A percentile compares a stretch with the other conserved stretches of the same genome.
Evolutionary conservation across 2,113 vertebrate species (phyloP).

Genomic region (Clarias magur): DNA sequence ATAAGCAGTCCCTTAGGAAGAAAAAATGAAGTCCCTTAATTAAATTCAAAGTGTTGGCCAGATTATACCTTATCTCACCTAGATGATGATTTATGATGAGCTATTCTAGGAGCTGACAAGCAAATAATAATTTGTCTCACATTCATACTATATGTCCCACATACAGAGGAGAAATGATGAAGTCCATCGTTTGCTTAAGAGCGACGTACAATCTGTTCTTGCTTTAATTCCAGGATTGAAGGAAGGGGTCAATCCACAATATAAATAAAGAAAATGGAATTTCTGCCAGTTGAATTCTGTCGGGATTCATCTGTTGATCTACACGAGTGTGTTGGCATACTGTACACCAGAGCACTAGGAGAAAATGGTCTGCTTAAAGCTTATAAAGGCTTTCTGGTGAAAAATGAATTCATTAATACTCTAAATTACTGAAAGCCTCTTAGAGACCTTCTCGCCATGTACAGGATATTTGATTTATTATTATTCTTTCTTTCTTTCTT

Average conservation of each 20-base stretch:
- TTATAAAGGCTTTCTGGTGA: neutral
- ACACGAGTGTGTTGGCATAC: constrained; percentile 8
- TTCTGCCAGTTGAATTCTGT: constrained; percentile 9
- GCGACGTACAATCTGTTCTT: neutral
- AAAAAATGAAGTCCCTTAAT: neutral
- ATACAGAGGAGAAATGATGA: neutral
- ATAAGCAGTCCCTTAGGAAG: neutral
- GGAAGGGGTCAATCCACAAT: constrained; percentile 5
- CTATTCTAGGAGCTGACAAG: neutral
- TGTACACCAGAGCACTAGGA: constrained; percentile 8
- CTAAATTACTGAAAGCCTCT: constrained; percentile 25
- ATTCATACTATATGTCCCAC: constrained; percentile 8
- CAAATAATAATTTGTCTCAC: constrained; percentile 21
- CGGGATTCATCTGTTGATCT: constrained; percentile 12
- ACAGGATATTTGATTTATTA: constrained; percentile 21
- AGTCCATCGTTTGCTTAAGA: neutral
- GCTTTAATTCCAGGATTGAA: constrained; percentile 21
- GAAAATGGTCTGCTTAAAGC: constrained; percentile 10
- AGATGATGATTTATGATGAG: neutral
- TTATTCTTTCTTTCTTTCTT: neutral
- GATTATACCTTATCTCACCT: neutral
- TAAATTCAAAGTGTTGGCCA: constrained; percentile 2
- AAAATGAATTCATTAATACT: constrained; percentile 20
- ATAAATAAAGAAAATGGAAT: constrained; percentile 30
- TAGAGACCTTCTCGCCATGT: constrained; percentile 11